Conservation (phyloP, 2,113 vertebrate species). For the Rhynchomys soricoides region DNA sequence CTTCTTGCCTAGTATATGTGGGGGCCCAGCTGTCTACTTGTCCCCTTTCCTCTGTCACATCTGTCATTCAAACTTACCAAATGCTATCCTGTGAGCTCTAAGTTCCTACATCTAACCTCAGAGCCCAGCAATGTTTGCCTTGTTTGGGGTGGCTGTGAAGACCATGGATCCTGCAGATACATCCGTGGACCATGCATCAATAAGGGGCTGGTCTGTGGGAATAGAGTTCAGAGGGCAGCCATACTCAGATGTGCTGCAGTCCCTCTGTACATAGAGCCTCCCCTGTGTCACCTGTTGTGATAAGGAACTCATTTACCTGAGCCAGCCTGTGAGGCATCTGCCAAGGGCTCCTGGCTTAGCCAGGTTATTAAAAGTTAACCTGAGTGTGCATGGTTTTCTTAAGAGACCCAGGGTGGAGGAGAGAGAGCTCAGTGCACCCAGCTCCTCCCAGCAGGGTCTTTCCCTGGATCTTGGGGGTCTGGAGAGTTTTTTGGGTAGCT, state of each 20-base stretch:
- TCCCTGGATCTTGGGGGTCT: not conserved
- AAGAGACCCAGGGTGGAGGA: rapidly evolving
- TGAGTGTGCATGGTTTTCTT: rapidly evolving
- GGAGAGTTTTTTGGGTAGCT: not conserved
- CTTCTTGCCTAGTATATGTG: not conserved
- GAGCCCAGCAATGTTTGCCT: not conserved
- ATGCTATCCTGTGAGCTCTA: not conserved
- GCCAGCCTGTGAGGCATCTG: not conserved
- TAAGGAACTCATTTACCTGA: not conserved
- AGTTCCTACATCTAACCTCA: not conserved
- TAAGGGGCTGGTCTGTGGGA: not conserved
- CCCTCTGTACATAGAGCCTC: no score
- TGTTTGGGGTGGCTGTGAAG: not conserved
- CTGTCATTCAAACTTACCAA: not conserved
- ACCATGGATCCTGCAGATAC: not conserved
- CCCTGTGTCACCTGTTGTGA: no score
- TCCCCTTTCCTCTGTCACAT: not conserved
- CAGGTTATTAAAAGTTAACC: not conserved
- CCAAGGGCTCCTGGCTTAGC: not conserved
- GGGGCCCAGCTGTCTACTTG: not conserved
- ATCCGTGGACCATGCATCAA: not conserved
- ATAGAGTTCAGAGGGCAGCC: not conserved
- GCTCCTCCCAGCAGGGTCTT: rapidly evolving
- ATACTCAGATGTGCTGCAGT: not conserved
- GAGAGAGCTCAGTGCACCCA: rapidly evolving